phyloP scores from a whole-genome alignment of 1,140 invertebrate species.

The Planococcus citri region DNA sequence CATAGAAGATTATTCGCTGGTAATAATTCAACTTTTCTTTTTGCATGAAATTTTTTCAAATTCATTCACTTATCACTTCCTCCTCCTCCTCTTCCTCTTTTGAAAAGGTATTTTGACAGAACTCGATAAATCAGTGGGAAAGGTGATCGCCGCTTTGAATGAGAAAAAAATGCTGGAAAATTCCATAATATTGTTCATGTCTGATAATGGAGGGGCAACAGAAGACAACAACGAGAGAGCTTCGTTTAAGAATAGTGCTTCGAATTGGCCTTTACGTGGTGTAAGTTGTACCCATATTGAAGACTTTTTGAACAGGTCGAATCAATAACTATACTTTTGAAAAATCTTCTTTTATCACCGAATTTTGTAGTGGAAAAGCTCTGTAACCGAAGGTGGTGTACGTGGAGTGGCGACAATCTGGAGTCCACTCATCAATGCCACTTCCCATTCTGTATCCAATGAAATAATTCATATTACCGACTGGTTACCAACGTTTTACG shows the following conservation, averaged over 20 bases:
- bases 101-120: constrained; percentile 50
- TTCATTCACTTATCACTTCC: constrained; percentile 35
- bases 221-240: constrained; percentile 42
- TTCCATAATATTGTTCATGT: constrained; percentile 46
- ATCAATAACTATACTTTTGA: too few species aligned
- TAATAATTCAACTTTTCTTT: constrained; percentile 28
- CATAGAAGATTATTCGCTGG: constrained; percentile 52
- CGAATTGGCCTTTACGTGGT: constrained; percentile 53
- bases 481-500: constrained; percentile 49
- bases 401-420: constrained; percentile 37
- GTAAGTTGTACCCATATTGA: constrained; percentile 32
- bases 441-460: constrained; percentile 32
- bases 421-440: constrained; percentile 37
- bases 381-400: constrained; percentile 56
- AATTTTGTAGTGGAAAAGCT: background rate
- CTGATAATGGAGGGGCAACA: constrained; percentile 47
- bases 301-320: background rate
- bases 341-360: background rate
- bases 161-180: constrained; percentile 44
- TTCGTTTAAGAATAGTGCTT: constrained; percentile 44
- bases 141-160: constrained; percentile 44
- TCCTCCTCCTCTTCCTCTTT: constrained; percentile 40
- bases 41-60: background rate
- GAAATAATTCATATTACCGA: constrained; percentile 43
- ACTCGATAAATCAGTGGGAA: constrained; percentile 55